Evolutionary conservation across 37 sponge, comb jelly and placozoan species (phyloP).

Genomic region (Mnemiopsis leidyi): DNA sequence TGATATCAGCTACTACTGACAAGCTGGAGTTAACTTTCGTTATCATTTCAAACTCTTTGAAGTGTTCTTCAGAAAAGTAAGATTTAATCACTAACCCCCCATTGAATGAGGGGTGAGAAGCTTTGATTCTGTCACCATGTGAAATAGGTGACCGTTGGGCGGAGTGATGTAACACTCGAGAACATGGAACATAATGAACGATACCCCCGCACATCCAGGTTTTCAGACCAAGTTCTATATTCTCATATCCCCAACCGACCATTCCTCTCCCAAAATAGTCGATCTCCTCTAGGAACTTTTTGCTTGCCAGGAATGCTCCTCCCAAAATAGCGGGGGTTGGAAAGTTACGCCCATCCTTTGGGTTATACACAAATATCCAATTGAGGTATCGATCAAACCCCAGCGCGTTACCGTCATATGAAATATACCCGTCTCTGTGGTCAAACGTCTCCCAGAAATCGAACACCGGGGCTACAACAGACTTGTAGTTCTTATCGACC

Average conservation of each 20-base stretch:
- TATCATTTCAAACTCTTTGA: background rate
- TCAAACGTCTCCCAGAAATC: constrained; percentile 10
- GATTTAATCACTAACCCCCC: constrained; percentile 2
- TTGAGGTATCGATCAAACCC: constrained; percentile 17
- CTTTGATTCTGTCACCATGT: background rate
- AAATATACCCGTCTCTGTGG: background rate
- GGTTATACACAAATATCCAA: background rate
- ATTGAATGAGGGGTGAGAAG: background rate
- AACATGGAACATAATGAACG: constrained; percentile 44
- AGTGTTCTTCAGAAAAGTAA: background rate
- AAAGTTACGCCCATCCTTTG: background rate
- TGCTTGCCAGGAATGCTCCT: constrained; percentile 41
- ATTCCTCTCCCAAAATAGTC: constrained; percentile 57
- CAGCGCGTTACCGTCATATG: background rate
- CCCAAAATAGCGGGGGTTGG: constrained; percentile 19
- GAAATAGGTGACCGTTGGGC: background rate
- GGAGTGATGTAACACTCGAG: background rate
- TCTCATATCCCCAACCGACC: constrained; percentile 63
- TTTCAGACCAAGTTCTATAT: constrained; percentile 28
- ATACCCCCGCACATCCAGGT: constrained; percentile 45
- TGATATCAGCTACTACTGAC: background rate
- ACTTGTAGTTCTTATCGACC: background rate
- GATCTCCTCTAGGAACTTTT: constrained; percentile 32
- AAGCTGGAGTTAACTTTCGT: background rate
- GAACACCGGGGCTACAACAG: background rate